Conservation (phyloP, 2,797 vertebrate genomes). For the Acanthurus leucopareius region DNA sequence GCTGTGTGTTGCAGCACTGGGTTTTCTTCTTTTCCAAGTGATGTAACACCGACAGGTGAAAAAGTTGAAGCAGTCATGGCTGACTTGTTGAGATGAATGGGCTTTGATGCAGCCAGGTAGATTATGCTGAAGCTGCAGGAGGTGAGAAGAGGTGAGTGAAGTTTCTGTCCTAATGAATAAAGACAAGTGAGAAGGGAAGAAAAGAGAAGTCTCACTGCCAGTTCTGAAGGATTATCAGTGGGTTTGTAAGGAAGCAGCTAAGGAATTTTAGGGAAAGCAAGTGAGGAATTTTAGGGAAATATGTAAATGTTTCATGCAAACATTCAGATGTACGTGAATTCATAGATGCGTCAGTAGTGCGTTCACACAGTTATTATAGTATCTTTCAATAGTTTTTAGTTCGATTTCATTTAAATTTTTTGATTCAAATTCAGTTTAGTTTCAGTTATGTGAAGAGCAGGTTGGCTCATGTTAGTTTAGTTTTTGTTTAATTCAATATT, state of each 20-base stretch:
- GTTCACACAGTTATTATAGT: too few relatives aligned
- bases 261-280: not conserved
- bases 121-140: not conserved
- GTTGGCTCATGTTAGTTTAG: too few relatives aligned
- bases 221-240: not conserved
- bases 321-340: not conserved
- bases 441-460: too few relatives aligned
- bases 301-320: not conserved
- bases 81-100: not conserved
- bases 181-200: not conserved
- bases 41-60: conserved; percentile 7
- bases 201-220: not conserved
- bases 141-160: not conserved
- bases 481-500: too few relatives aligned
- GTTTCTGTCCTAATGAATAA: not conserved
- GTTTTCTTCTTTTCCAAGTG: conserved; percentile 8
- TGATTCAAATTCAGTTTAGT: too few relatives aligned
- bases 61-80: not conserved
- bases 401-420: too few relatives aligned
- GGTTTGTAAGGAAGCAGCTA: too few relatives aligned
- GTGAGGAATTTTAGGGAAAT: not conserved
- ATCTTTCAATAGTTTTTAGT: too few relatives aligned
- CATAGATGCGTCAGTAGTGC: not conserved
- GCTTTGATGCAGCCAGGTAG: not conserved
- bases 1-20: not conserved